Conservation (phyloP, 30 jellyfish, hydroid and myxozoan species). For the Mastigias papua region DNA sequence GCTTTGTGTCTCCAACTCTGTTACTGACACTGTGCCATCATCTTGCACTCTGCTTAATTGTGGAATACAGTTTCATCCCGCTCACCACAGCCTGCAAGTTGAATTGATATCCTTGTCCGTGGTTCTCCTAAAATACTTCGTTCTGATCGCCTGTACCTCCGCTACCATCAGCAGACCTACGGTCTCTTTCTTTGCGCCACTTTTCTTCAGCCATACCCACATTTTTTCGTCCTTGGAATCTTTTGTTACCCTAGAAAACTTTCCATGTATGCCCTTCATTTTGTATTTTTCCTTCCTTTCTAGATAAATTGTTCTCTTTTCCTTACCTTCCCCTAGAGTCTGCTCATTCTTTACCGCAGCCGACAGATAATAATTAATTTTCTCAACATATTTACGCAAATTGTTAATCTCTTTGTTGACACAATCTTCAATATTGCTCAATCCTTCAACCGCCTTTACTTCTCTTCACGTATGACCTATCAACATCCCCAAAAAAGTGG, state of each 20-base stretch:
- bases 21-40: neutral
- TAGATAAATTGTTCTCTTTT: neutral
- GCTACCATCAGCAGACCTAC: neutral
- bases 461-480: conserved; percentile 1
- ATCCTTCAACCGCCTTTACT: conserved; percentile 2
- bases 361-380: conserved; percentile 1
- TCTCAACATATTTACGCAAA: neutral
- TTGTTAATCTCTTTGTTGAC: conserved; percentile 1
- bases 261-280: neutral
- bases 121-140: neutral
- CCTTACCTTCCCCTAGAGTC: neutral
- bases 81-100: conserved; percentile 7
- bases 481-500: conserved; percentile 16
- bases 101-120: neutral
- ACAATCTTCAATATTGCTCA: conserved; percentile 9
- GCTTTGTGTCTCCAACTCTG: neutral
- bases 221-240: neutral
- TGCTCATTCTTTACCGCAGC: conserved; percentile 26
- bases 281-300: conserved; percentile 9
- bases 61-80: conserved; percentile 19
- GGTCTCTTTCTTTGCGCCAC: neutral
- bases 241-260: neutral
- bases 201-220: conserved; percentile 10
- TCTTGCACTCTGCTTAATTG: neutral
- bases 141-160: conserved; percentile 9